Evolutionary conservation across 1,140 invertebrate genomes (phyloP).

Genomic region (Halesus radiatus): DNA sequence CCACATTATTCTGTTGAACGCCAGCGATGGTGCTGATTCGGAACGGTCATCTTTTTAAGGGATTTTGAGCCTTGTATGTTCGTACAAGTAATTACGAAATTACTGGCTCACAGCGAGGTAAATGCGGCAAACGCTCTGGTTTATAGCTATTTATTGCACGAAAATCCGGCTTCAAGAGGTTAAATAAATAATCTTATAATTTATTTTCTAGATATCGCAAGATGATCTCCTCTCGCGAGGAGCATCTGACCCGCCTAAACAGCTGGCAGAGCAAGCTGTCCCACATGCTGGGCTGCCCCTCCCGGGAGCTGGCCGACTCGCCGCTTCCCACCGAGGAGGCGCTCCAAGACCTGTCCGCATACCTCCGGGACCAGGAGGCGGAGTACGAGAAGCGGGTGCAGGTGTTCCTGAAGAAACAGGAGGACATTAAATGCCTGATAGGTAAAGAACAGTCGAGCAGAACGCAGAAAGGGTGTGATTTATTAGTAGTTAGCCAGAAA

Average conservation of each 20-base stretch:
- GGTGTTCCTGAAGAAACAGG: conserved; percentile 47
- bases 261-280: conserved; percentile 45
- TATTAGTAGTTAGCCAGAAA: too few relatives aligned
- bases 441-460: conserved; percentile 18
- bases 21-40: too few relatives aligned
- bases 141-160: too few relatives aligned
- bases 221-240: conserved; percentile 38
- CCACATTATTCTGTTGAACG: too few relatives aligned
- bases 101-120: too few relatives aligned
- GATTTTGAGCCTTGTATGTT: too few relatives aligned
- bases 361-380: conserved; percentile 39
- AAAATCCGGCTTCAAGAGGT: too few relatives aligned
- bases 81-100: too few relatives aligned
- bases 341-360: conserved; percentile 32
- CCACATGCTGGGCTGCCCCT: conserved; percentile 27
- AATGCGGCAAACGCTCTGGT: too few relatives aligned
- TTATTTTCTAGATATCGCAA: conserved; percentile 36
- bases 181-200: too few relatives aligned
- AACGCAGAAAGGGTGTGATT: too few relatives aligned
- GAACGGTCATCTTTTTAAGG: too few relatives aligned
- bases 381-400: conserved; percentile 51
- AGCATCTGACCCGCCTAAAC: conserved; percentile 45
- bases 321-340: conserved; percentile 46
- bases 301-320: conserved; percentile 32
- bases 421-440: conserved; percentile 42